Evolutionary conservation across 30 jellyfish, hydroid and myxozoan genomes (phyloP).

Genomic region (Cassiopea andromeda): DNA sequence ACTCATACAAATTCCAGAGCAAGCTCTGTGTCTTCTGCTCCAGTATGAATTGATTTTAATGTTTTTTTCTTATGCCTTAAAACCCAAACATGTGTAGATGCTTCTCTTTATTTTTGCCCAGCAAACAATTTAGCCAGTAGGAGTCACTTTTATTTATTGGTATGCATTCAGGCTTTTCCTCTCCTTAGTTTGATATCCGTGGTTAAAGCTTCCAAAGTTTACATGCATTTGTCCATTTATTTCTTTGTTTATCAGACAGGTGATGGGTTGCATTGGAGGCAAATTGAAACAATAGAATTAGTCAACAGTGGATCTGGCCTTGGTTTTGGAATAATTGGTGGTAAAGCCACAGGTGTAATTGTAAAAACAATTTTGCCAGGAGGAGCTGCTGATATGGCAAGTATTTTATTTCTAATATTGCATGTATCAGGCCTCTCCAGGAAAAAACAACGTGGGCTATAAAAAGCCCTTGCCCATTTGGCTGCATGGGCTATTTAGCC

Average conservation of each 20-base stretch:
- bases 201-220: background rate
- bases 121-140: no score
- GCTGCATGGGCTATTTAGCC: no score
- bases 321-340: conserved; percentile 97
- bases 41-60: conserved; percentile 40
- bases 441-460: no score
- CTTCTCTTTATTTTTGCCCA: no score
- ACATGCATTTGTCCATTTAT: background rate
- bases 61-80: background rate
- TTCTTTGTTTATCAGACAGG: conserved; percentile 48
- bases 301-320: conserved; percentile 87
- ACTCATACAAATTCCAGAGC: conserved; percentile 71
- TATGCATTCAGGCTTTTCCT: background rate
- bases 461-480: no score
- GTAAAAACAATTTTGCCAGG: conserved; percentile 92
- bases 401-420: background rate
- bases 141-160: no score
- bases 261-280: conserved; percentile 90
- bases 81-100: no score
- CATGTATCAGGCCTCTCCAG: no score
- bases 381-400: conserved; percentile 78
- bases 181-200: background rate
- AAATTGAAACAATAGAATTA: conserved; percentile 81
- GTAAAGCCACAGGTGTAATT: conserved; percentile 90
- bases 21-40: conserved; percentile 74